Percentiles rank a stretch among this genome's conserved stretches.
Conservation (phyloP, 2,113 vertebrate genomes). For the Accipiter cooperii region DNA sequence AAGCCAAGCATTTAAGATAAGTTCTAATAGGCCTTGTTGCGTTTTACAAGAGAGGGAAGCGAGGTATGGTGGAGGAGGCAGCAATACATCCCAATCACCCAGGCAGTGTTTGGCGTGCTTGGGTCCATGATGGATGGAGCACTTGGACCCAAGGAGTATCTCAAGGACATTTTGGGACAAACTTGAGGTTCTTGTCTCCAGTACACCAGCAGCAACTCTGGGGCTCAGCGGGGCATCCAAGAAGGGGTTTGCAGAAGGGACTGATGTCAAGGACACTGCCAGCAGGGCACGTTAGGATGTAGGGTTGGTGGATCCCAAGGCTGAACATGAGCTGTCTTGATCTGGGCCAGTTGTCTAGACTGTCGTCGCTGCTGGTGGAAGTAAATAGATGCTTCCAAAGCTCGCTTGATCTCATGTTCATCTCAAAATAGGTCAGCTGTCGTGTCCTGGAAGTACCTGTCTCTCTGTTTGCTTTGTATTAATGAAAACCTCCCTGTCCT, state of each 20-base stretch:
- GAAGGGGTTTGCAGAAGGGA: not conserved
- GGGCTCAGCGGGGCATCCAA: rapidly evolving
- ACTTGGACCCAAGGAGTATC: not conserved
- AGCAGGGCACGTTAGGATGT: not conserved
- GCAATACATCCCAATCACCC: not conserved
- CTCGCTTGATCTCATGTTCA: not conserved
- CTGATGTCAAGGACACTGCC: not conserved
- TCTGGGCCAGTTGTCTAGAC: not conserved
- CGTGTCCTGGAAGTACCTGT: not conserved
- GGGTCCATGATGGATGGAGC: rapidly evolving
- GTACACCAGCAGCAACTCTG: not conserved
- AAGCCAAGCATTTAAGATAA: not conserved
- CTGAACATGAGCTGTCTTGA: not conserved
- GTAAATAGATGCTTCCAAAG: not conserved
- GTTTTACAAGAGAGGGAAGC: not conserved
- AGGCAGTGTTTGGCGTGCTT: rapidly evolving
- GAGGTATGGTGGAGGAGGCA: not conserved
- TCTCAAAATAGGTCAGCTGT: not conserved
- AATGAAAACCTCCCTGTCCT: not conserved
- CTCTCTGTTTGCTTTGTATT: not conserved
- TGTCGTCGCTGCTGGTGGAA: not conserved
- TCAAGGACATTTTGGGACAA: not conserved
- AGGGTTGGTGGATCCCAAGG: not conserved
- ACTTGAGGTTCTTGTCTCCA: not conserved
- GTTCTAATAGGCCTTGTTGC: not conserved